Conservation (phyloP, 2,797 vertebrate genomes). For the Sphenodon punctatus region DNA sequence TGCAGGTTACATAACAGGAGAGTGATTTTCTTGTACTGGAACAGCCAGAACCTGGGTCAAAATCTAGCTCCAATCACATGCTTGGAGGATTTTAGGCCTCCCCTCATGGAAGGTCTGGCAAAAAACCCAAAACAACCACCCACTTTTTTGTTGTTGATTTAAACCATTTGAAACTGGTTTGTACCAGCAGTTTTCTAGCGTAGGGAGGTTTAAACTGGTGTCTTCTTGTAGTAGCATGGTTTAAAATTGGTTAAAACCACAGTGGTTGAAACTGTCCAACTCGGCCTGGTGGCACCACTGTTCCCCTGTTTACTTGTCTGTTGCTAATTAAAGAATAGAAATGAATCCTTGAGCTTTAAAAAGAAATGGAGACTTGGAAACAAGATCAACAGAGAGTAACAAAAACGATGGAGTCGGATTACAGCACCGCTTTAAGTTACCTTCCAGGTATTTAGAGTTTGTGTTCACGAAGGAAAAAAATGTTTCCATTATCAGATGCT, state of each 20-base stretch:
- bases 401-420: constrained; percentile 88
- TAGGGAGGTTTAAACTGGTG: too few species aligned
- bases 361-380: constrained; percentile 79
- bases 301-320: constrained; percentile 15
- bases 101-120: too few species aligned
- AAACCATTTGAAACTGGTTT: too few species aligned
- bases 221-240: too few species aligned
- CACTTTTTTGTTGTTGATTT: too few species aligned
- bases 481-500: constrained; percentile 13
- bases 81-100: too few species aligned
- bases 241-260: too few species aligned
- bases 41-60: neutral
- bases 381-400: constrained; percentile 87
- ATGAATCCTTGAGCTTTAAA: constrained; percentile 57
- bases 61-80: too few species aligned
- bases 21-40: neutral
- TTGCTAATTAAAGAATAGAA: constrained; percentile 39
- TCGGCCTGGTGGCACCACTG: too few species aligned
- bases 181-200: too few species aligned
- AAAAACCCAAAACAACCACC: too few species aligned
- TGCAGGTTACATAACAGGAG: neutral
- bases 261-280: too few species aligned
- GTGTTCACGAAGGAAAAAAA: constrained; percentile 33
- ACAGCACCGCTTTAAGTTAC: constrained; percentile 84
- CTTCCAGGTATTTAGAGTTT: constrained; percentile 75